These are phyloP conservation scores for Podargus strigoides DNA, from an alignment of 2,797 vertebrate genomes.

Conservation along the genomic window DNA sequence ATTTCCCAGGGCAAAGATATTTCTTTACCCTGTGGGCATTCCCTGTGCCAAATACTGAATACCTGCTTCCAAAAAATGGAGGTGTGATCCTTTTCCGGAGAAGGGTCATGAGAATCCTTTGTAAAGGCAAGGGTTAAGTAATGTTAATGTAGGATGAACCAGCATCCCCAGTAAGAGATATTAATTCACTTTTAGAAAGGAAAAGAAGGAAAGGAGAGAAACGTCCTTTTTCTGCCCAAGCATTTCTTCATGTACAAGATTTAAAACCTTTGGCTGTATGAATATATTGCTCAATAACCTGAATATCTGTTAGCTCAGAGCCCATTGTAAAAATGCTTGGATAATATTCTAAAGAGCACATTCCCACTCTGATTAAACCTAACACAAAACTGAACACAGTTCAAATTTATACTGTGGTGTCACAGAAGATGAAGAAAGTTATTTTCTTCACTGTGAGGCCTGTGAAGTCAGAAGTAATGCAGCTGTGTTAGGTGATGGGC, in stretches of 20 bases:
- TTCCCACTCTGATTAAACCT: neutral
- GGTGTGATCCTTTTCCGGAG: neutral
- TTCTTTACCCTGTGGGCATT: neutral
- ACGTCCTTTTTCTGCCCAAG: neutral
- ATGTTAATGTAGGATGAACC: neutral
- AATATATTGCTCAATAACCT: neutral
- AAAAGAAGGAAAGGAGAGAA: conserved; percentile 4
- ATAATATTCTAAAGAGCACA: neutral
- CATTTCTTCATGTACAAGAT: neutral
- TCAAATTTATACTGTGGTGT: neutral
- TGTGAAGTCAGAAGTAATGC: neutral
- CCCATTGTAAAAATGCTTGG: neutral
- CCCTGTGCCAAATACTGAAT: neutral
- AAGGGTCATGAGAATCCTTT: neutral
- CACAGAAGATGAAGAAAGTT: neutral
- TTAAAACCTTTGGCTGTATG: neutral
- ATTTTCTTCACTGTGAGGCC: neutral
- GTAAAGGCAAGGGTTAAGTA: neutral
- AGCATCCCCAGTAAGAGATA: neutral
- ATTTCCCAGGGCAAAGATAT: neutral
- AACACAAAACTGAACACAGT: neutral
- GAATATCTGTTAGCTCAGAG: neutral
- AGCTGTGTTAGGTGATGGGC: neutral
- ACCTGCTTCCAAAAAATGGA: neutral
- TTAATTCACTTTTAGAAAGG: neutral